Evolutionary conservation across 2,113 vertebrate species (phyloP), one percentile per base, ranked within the genome.

Genomic region (Myotis yumanensis): DNA sequence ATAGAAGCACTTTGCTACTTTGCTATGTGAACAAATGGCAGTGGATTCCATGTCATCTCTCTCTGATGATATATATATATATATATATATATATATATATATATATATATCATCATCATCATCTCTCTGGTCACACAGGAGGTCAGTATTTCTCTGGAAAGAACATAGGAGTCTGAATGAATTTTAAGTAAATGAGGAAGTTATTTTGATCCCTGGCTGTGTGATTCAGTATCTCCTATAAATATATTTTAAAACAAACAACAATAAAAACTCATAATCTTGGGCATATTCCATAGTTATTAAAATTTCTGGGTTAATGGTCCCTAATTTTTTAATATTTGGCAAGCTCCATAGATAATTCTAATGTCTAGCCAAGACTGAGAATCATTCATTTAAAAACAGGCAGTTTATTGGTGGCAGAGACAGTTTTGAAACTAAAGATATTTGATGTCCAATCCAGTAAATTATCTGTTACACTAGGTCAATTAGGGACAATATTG

Each of bases 121-220:
- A 54, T 16, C 37, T 46, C 72, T 37, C 9, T 32, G 40, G 7
- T 43, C 32, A 22, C 52, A 62, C 4, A 7, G 14, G 12, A 86
- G 1, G 51, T 82, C 17, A 84, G 25, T 7, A 30, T 48, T 37
- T 43, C 17, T n/a, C 48, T 57, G 17, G 43, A 73, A 54, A 79
- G 32, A n/a, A 2, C 3, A 16, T 15, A 20, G 25, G 11, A 77
- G n/a, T 8, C 11, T 59, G 14, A 54, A 30, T 92, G 25, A 68
- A 62, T 82, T 69, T 95, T 91, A 91, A 83, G 43, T 17, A 37
- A 92, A 92, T 69, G 30, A 64, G 4, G 16, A 69, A 87, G 18
- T 75, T 48, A 17, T 54, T 79, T 48, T 79, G 66, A 95, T 46
- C 22, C 22, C 10, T 94, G 11, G 14, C 20, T 82, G 3, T 73